Percentiles rank a stretch among this genome's conserved stretches.
Evolutionary conservation across 1,140 invertebrate genomes (phyloP).

Genomic region (Cyphomyrmex costatus): DNA sequence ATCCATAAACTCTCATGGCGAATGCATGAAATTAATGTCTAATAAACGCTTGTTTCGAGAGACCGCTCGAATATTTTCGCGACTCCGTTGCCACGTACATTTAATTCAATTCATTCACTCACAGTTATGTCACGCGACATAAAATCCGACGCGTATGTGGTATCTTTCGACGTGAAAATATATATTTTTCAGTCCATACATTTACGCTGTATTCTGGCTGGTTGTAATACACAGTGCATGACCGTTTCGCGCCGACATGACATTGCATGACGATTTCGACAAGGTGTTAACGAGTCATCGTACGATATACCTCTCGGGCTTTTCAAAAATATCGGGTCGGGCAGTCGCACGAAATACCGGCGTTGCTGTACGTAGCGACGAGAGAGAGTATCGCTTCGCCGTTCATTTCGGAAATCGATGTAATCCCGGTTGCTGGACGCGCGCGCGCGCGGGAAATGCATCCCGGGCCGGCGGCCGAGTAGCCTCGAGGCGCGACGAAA

Average conservation of each 20-base stretch:
- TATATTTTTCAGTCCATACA: conserved; percentile 6
- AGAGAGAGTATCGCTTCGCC: background rate
- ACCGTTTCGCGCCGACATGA: conserved; percentile 12
- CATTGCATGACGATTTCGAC: background rate
- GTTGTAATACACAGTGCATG: conserved; percentile 16
- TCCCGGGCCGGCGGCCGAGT: background rate
- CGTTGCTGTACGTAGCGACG: background rate
- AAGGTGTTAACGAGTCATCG: conserved; percentile 36
- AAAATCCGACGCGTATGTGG: background rate
- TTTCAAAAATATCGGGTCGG: conserved; percentile 21
- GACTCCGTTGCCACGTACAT: background rate
- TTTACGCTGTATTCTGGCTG: background rate
- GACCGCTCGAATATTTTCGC: background rate
- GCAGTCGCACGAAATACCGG: conserved; percentile 19
- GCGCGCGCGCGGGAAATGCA: conserved; percentile 40
- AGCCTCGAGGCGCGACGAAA: conserved; percentile 23
- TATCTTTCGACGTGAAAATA: conserved; percentile 1
- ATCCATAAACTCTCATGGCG: background rate
- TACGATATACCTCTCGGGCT: conserved; percentile 11
- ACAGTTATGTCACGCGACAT: background rate
- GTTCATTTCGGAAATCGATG: conserved; percentile 45
- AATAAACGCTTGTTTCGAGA: background rate
- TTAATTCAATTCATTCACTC: conserved; percentile 29
- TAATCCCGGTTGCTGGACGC: conserved; percentile 22
- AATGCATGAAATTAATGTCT: conserved; percentile 20